Percentiles rank a stretch among this genome's conserved stretches.
These are phyloP conservation scores for Eurytoma adleriae DNA, from an alignment of 2,888 invertebrate genomes.

Conservation along the genomic window DNA sequence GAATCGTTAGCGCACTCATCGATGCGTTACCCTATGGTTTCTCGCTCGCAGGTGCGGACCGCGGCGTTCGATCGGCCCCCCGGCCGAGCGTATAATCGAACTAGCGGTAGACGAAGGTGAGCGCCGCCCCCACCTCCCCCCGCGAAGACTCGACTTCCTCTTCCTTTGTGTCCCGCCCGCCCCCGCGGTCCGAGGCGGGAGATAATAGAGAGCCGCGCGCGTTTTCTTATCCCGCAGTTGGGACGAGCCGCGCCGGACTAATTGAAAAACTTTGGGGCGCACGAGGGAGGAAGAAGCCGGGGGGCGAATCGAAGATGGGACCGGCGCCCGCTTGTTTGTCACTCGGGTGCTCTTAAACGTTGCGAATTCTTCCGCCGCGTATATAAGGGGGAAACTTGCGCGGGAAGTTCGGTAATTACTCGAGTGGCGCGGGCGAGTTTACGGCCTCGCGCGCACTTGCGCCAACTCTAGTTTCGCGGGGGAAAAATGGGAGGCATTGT, in stretches of 20 bases:
- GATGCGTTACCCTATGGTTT: constrained; percentile 41
- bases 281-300: not conserved
- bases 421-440: constrained; percentile 25
- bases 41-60: not conserved
- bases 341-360: constrained; percentile 46
- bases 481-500: not conserved
- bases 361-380: constrained; percentile 37
- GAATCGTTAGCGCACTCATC: constrained; percentile 24
- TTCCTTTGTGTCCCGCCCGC: not conserved
- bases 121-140: constrained; percentile 30
- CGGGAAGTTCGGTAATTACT: constrained; percentile 49
- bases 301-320: constrained; percentile 36
- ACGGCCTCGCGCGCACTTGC: constrained; percentile 3
- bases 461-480: constrained; percentile 2
- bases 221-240: not conserved
- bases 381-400: constrained; percentile 13
- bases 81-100: constrained; percentile 58
- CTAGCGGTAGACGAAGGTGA: constrained; percentile 53
- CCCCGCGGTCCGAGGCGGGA: constrained; percentile 21
- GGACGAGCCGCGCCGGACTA: constrained; percentile 27
- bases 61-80: constrained; percentile 16
- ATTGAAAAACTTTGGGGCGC: constrained; percentile 55
- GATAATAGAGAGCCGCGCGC: constrained; percentile 30
- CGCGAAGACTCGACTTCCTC: constrained; percentile 12
- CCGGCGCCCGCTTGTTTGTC: constrained; percentile 42